A percentile compares a stretch with the other conserved stretches of the same genome.
These are phyloP conservation scores for Deilephila porcellus DNA, from an alignment of 2,888 invertebrate species.

Conservation along the genomic window DNA sequence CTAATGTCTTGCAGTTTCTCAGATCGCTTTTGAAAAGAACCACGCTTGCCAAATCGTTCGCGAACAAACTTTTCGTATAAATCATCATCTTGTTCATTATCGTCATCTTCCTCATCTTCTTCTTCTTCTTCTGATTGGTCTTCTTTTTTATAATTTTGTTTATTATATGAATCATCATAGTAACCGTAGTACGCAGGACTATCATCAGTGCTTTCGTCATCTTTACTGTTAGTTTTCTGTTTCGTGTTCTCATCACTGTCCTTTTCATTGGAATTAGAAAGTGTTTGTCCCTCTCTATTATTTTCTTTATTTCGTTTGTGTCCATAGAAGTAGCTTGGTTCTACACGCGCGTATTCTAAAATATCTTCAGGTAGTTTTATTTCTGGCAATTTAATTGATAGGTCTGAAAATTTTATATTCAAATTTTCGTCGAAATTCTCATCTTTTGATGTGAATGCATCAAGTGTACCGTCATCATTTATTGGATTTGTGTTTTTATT, in stretches of 20 bases:
- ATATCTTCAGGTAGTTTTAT: constrained; percentile 79
- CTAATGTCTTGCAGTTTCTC: constrained; percentile 58
- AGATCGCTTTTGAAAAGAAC: constrained; percentile 65
- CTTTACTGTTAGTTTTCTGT: constrained; percentile 41
- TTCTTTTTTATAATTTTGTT: constrained; percentile 56
- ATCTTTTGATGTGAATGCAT: constrained; percentile 56
- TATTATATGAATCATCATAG: constrained; percentile 46
- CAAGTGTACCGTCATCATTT: constrained; percentile 56
- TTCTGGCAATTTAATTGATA: constrained; percentile 75
- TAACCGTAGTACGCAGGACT: constrained; percentile 48
- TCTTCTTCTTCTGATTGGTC: constrained; percentile 46
- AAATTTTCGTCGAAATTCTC: constrained; percentile 69
- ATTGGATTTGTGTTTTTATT: constrained; percentile 34
- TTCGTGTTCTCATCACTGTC: constrained; percentile 45
- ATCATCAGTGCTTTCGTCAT: constrained; percentile 43
- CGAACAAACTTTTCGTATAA: constrained; percentile 79
- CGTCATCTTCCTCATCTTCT: constrained; percentile 43
- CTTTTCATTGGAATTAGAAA: constrained; percentile 56
- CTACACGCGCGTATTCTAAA: constrained; percentile 64
- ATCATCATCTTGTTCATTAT: constrained; percentile 64
- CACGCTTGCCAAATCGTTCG: constrained; percentile 75
- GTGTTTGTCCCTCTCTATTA: constrained; percentile 46
- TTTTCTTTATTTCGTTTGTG: constrained; percentile 44
- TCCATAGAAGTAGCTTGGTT: constrained; percentile 51
- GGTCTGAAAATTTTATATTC: constrained; percentile 73